Evolutionary conservation across 2,113 vertebrate species (phyloP).

Genomic region (Eclectus roratus): DNA sequence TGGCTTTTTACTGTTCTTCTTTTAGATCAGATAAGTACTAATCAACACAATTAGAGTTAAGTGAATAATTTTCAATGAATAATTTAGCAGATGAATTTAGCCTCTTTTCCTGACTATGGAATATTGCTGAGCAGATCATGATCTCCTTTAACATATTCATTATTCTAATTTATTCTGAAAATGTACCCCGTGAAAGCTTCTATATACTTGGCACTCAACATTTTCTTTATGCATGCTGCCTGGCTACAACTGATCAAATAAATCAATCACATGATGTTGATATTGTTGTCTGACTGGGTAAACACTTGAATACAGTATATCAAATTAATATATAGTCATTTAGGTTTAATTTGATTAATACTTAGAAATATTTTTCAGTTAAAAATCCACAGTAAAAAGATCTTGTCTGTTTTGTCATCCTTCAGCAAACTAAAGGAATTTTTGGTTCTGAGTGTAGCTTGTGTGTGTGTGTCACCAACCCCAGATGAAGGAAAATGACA

Average conservation of each 20-base stretch:
- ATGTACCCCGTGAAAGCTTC: not conserved
- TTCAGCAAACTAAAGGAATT: not conserved
- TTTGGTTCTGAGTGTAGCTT: not conserved
- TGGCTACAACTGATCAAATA: not conserved
- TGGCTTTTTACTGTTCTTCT: not conserved
- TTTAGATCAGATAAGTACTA: not conserved
- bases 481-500: not conserved
- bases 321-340: not conserved
- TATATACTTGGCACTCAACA: not conserved
- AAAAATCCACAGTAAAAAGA: not conserved
- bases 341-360: not conserved
- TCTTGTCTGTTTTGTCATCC: not conserved
- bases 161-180: constrained; percentile 39
- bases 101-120: not conserved
- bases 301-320: not conserved
- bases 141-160: constrained; percentile 34
- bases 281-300: not conserved
- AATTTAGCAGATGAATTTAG: constrained; percentile 27
- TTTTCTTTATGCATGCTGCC: not conserved
- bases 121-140: not conserved
- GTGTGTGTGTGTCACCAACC: not conserved
- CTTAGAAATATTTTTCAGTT: not conserved
- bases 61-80: constrained; percentile 29
- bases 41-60: constrained; percentile 24
- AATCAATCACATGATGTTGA: not conserved